Conservation (phyloP, 92 coral and sea anemone genomes). For the Epizoanthus illoricatus region DNA sequence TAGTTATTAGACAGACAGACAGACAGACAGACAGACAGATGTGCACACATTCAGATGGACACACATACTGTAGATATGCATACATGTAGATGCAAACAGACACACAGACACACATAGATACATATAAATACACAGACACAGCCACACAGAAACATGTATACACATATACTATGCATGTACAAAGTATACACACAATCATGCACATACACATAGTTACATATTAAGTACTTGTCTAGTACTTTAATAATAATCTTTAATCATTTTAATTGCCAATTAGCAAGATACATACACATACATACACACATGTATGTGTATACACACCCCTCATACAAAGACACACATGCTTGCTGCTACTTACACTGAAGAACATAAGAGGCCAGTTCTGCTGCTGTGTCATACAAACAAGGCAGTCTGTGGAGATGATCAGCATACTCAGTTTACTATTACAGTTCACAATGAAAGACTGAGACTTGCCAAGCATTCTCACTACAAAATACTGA, state of each 20-base stretch:
- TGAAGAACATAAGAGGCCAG: slow-evolving; percentile 89
- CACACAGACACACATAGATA: neutral
- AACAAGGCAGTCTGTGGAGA: slow-evolving; percentile 73
- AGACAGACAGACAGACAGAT: no score
- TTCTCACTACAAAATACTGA: no score
- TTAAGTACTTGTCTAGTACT: no score
- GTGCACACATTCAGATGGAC: no score
- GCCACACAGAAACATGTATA: neutral
- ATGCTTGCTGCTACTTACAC: slow-evolving; percentile 52
- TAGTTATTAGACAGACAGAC: no score
- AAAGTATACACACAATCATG: neutral
- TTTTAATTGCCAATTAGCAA: no score
- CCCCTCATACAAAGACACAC: neutral
- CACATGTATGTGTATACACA: neutral
- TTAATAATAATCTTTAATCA: no score
- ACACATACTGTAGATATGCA: no score
- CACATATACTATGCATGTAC: neutral
- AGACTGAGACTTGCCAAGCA: no score
- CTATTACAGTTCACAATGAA: neutral
- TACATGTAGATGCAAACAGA: neutral
- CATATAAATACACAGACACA: neutral
- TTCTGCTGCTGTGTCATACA: slow-evolving; percentile 97
- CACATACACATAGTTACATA: neutral
- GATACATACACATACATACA: neutral
- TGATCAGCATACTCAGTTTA: neutral